Evolutionary conservation across 1,140 invertebrate genomes (phyloP).

Genomic region (Apolygus lucorum): DNA sequence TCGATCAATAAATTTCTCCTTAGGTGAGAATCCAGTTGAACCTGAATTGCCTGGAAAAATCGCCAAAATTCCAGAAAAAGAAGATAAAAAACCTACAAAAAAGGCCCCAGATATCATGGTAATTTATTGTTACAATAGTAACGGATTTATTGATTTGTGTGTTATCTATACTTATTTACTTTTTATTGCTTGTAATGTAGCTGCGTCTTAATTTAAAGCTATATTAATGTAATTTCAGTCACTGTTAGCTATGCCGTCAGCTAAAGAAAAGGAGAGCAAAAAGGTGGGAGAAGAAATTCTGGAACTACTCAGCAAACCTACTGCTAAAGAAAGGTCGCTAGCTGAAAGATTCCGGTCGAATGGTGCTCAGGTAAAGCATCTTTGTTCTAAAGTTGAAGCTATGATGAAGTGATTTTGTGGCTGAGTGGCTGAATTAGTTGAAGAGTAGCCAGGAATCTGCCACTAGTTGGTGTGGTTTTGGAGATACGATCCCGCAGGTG

Average conservation of each 20-base stretch:
- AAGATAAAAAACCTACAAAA: slow-evolving; percentile 41
- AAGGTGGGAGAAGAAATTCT: slow-evolving; percentile 93
- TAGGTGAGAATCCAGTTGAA: slow-evolving; percentile 38
- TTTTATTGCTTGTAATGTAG: too few relatives aligned
- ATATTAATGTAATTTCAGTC: slow-evolving; percentile 56
- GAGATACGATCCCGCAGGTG: too few relatives aligned
- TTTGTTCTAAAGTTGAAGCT: too few relatives aligned
- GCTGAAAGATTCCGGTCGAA: slow-evolving; percentile 92
- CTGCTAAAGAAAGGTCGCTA: slow-evolving; percentile 87
- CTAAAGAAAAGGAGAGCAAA: slow-evolving; percentile 89
- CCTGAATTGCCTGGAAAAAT: slow-evolving; percentile 40
- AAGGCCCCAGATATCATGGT: slow-evolving; percentile 58
- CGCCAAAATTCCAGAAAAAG: slow-evolving; percentile 35
- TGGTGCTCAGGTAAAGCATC: slow-evolving; percentile 41
- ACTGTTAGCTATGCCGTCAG: slow-evolving; percentile 84
- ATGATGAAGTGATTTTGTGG: too few relatives aligned
- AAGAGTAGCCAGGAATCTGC: too few relatives aligned
- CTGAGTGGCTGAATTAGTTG: too few relatives aligned
- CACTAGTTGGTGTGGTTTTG: too few relatives aligned
- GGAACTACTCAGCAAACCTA: slow-evolving; percentile 87
- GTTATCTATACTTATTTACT: too few relatives aligned
- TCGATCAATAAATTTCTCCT: too few relatives aligned
- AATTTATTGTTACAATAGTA: too few relatives aligned
- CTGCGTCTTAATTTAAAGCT: too few relatives aligned
- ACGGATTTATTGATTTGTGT: too few relatives aligned